A percentile compares a stretch with the other conserved stretches of the same genome.
Conservation (phyloP, 2,797 vertebrate genomes). For the Hydrocynus forskahlii region DNA sequence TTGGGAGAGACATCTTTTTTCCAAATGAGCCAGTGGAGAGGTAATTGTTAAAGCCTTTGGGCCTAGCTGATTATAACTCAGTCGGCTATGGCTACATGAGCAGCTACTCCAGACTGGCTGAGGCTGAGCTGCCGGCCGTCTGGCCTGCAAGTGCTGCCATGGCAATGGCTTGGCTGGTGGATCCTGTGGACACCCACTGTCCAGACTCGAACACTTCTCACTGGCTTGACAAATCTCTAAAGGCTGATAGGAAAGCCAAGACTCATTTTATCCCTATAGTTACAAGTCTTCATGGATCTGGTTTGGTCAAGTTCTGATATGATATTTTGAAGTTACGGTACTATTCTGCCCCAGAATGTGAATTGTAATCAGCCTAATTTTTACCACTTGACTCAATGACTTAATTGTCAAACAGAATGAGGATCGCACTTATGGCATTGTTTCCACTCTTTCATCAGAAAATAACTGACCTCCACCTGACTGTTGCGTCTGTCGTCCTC, state of each 20-base stretch:
- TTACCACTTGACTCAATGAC: background rate
- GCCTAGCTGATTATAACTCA: slow-evolving; percentile 21
- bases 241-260: background rate
- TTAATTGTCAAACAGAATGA: background rate
- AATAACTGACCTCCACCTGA: background rate
- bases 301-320: background rate
- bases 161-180: slow-evolving; percentile 17
- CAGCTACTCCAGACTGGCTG: background rate
- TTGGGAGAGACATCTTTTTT: background rate
- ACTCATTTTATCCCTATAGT: background rate
- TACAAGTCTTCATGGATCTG: background rate
- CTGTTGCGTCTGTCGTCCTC: too few relatives aligned
- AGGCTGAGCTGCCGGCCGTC: slow-evolving; percentile 9
- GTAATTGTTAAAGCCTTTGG: slow-evolving; percentile 27
- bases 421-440: background rate
- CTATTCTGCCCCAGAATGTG: background rate
- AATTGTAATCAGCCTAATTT: background rate
- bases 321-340: background rate
- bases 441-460: background rate
- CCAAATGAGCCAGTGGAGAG: slow-evolving; percentile 13
- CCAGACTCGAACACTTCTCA: background rate
- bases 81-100: slow-evolving; percentile 11
- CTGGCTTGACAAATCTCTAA: slow-evolving; percentile 16
- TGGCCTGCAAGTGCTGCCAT: slow-evolving; percentile 27
- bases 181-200: background rate